Evolutionary conservation across 2,888 invertebrate genomes (phyloP).

Genomic region (Salticus scenicus): DNA sequence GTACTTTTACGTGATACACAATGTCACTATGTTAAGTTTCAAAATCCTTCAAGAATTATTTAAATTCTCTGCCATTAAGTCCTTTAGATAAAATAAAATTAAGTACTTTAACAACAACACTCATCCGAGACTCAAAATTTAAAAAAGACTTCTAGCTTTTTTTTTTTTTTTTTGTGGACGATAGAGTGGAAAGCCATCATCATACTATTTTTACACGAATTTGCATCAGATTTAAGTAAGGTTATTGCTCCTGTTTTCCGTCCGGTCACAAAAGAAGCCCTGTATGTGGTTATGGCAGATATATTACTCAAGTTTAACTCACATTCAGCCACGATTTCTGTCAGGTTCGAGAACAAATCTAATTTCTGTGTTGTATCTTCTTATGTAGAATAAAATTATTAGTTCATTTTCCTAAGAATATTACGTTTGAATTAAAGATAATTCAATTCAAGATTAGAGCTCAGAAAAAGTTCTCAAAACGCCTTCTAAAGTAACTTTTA

Average conservation of each 20-base stretch:
- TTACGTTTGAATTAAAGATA: too few species aligned
- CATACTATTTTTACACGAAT: not conserved
- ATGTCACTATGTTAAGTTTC: constrained; percentile 8
- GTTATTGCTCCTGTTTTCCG: not conserved
- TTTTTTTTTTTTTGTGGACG: constrained; percentile 6
- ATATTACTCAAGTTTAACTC: not conserved
- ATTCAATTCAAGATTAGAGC: too few species aligned
- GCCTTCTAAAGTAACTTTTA: too few species aligned
- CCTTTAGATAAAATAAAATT: constrained; percentile 12
- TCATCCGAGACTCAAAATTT: constrained; percentile 7
- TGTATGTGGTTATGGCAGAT: constrained; percentile 15
- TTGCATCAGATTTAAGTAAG: constrained; percentile 1
- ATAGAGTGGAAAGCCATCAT: constrained; percentile 17
- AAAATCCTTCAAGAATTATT: not conserved
- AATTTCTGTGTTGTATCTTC: too few species aligned
- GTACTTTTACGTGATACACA: not conserved
- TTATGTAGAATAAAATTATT: not conserved
- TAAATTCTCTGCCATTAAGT: not conserved
- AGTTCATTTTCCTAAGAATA: too few species aligned
- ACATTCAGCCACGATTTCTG: not conserved
- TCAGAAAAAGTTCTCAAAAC: too few species aligned
- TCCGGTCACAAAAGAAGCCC: not conserved
- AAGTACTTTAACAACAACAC: constrained; percentile 9
- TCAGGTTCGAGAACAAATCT: constrained; percentile 1
- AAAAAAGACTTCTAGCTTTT: not conserved